Conservation (phyloP, 1,140 invertebrate genomes). For the Brachionus rotundiformis region DNA sequence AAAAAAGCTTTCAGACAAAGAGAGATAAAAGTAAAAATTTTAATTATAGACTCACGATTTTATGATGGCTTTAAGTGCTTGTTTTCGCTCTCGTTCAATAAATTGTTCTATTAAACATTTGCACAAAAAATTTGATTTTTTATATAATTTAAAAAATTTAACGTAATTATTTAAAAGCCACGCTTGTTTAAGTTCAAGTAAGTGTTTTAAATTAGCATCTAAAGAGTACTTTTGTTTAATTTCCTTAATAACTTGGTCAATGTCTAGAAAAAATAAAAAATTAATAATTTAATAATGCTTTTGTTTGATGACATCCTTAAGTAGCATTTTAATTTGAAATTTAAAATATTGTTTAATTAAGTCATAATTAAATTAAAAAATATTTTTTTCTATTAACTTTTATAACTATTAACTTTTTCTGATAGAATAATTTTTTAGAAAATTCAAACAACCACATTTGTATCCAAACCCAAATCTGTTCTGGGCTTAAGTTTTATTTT, state of each 20-base stretch:
- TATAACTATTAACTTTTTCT: no score
- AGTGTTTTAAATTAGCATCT: constrained; percentile 40
- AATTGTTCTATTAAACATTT: constrained; percentile 42
- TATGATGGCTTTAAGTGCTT: constrained; percentile 39
- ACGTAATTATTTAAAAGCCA: constrained; percentile 49
- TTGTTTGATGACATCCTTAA: no score
- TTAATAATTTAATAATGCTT: no score
- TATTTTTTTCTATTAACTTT: no score
- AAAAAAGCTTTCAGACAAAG: neutral
- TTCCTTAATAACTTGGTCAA: constrained; percentile 51
- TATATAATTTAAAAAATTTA: constrained; percentile 52
- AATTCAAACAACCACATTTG: no score
- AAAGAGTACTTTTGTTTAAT: constrained; percentile 20
- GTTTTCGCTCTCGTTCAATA: constrained; percentile 45
- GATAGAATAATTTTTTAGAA: no score
- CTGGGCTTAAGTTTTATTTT: neutral
- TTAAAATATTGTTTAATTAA: no score
- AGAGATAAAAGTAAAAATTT: constrained; percentile 5
- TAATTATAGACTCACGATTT: constrained; percentile 49
- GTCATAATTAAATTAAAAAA: no score
- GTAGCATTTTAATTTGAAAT: no score
- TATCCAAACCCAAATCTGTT: no score
- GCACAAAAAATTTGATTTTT: constrained; percentile 48
- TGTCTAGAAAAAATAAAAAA: constrained; percentile 31
- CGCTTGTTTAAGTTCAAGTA: constrained; percentile 47